Conservation (phyloP, 2,113 vertebrate species). For the Phaetusa simplex region DNA sequence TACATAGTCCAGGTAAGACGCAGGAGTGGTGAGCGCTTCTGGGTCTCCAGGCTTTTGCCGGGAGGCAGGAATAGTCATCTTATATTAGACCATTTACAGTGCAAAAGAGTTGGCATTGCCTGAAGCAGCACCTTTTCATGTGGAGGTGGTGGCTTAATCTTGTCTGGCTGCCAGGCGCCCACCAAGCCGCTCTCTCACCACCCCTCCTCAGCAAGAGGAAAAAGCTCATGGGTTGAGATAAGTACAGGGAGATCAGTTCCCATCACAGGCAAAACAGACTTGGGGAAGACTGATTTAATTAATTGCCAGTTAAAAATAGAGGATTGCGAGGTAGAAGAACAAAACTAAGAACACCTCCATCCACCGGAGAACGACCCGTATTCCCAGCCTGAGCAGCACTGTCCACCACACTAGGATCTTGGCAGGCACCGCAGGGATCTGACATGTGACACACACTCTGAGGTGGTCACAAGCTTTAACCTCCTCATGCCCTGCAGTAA, state of each 20-base stretch:
- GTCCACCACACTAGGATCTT: background rate
- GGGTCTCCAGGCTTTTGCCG: background rate
- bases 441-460: background rate
- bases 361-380: accelerated
- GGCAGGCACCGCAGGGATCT: background rate
- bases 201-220: background rate
- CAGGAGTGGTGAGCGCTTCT: background rate
- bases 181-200: background rate
- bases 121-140: background rate
- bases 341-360: background rate
- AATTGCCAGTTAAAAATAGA: background rate
- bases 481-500: background rate
- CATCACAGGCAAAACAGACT: background rate
- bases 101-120: background rate
- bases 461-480: background rate
- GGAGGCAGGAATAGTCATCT: background rate
- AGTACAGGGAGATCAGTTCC: background rate
- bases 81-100: background rate
- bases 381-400: background rate
- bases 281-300: background rate
- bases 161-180: background rate
- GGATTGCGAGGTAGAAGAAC: background rate
- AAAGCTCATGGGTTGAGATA: background rate
- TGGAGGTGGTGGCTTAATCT: background rate
- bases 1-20: background rate